A percentile compares a stretch with the other conserved stretches of the same genome.
Conservation (phyloP, 2,113 vertebrate genomes). For the Anser cygnoides region DNA sequence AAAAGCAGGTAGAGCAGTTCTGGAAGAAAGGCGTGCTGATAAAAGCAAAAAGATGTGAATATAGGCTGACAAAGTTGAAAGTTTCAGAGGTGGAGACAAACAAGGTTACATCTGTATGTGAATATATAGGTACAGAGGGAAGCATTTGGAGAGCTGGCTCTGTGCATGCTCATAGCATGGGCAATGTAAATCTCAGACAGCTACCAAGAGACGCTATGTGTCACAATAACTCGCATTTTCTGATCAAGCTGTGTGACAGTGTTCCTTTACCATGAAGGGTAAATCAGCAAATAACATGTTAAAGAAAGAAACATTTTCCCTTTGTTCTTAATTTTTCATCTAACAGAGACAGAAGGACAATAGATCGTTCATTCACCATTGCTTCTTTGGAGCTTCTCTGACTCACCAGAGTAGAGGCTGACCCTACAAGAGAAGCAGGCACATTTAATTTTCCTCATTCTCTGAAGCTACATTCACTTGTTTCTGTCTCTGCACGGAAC, state of each 20-base stretch:
- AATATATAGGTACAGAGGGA: accelerated
- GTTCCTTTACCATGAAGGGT: not conserved
- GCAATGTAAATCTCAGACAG: not conserved
- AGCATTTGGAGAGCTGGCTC: not conserved
- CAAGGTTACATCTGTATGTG: not conserved
- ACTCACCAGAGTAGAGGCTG: not conserved
- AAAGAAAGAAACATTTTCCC: not conserved
- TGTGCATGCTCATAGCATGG: not conserved
- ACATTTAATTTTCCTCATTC: not conserved
- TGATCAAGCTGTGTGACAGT: not conserved
- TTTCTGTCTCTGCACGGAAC: not conserved
- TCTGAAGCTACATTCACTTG: not conserved
- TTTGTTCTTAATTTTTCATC: not conserved
- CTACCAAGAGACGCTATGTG: not conserved
- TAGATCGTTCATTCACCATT: not conserved
- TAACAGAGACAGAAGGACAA: not conserved
- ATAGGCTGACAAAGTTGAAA: not conserved
- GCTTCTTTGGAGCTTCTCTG: not conserved
- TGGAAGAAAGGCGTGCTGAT: not conserved
- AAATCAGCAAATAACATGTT: not conserved
- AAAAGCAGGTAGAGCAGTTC: not conserved
- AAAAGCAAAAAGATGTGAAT: not conserved
- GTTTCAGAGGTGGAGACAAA: not conserved
- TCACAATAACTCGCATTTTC: not conserved
- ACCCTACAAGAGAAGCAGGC: not conserved